Conservation (phyloP, 2,113 vertebrate species). For the Sclerurus mexicanus region DNA sequence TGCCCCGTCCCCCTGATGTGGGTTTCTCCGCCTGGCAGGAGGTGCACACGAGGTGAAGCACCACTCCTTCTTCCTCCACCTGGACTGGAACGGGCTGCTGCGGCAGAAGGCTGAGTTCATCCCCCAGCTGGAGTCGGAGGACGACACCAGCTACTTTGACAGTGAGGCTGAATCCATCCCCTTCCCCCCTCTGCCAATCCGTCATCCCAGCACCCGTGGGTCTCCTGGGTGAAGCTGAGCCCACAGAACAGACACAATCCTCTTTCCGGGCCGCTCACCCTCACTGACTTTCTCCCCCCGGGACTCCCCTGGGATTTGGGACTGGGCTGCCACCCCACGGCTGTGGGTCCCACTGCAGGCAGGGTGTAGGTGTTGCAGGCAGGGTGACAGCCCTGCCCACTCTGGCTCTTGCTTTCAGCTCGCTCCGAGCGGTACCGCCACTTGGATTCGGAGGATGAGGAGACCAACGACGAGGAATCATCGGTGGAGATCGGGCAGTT, state of each 20-base stretch:
- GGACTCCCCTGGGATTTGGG: not conserved
- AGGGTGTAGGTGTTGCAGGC: not conserved
- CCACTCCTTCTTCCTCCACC: conserved; percentile 86
- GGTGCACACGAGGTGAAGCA: conserved; percentile 91
- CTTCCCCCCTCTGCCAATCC: not conserved
- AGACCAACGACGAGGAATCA: conserved; percentile 92
- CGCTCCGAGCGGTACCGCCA: conserved; percentile 93
- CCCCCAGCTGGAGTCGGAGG: conserved; percentile 93
- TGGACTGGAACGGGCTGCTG: conserved; percentile 95
- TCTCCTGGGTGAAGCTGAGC: not conserved
- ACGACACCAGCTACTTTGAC: conserved; percentile 98
- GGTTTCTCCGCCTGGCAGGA: conserved; percentile 67
- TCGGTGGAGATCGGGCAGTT: conserved; percentile 94
- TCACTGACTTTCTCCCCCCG: not conserved
- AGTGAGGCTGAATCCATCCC: conserved; percentile 76
- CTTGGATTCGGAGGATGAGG: conserved; percentile 89
- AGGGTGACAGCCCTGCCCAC: not conserved
- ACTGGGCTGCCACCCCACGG: rapidly evolving
- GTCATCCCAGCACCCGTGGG: not conserved
- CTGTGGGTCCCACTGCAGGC: not conserved
- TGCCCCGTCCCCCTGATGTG: rapidly evolving
- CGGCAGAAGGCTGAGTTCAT: conserved; percentile 96
- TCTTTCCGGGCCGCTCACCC: not conserved
- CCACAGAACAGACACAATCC: not conserved
- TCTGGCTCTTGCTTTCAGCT: conserved; percentile 68